A percentile compares a stretch with the other conserved stretches of the same genome.
These are phyloP conservation scores for Atherinomorus stipes DNA, from an alignment of 2,113 vertebrate species.

Conservation along the genomic window DNA sequence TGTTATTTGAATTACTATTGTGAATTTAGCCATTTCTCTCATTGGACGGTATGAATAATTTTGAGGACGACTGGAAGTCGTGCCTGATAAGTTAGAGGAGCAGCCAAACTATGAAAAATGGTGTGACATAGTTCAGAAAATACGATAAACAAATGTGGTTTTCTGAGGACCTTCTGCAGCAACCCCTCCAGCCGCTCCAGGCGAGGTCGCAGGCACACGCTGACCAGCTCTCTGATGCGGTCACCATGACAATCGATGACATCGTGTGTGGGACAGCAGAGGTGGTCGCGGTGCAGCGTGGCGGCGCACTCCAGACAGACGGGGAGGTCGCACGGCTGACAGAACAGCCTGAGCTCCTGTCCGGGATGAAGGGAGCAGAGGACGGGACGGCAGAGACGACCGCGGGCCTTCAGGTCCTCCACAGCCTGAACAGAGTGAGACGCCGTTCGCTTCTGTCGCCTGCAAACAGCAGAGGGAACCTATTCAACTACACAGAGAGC, in stretches of 20 bases:
- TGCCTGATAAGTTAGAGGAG: too few relatives aligned
- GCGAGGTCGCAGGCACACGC: constrained; percentile 78
- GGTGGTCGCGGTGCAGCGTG: constrained; percentile 87
- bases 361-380: constrained; percentile 86
- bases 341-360: constrained; percentile 91
- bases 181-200: constrained; percentile 80
- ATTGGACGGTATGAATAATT: too few relatives aligned
- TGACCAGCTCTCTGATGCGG: constrained; percentile 84
- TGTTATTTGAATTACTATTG: too few relatives aligned
- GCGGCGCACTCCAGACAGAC: constrained; percentile 87
- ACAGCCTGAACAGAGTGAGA: constrained; percentile 83
- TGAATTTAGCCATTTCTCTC: too few relatives aligned
- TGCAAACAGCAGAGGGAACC: constrained; percentile 51
- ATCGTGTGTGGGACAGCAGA: constrained; percentile 75
- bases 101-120: too few relatives aligned
- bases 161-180: constrained; percentile 70
- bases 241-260: constrained; percentile 85
- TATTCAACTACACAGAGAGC: neutral
- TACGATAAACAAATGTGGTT: neutral
- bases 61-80: too few relatives aligned
- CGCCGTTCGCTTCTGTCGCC: constrained; percentile 90
- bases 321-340: constrained; percentile 87
- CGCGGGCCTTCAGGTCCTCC: constrained; percentile 81
- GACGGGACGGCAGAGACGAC: constrained; percentile 79
- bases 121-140: too few relatives aligned